Evolutionary conservation across 2,888 invertebrate species (phyloP).

Genomic region (Orchesella flavescens): DNA sequence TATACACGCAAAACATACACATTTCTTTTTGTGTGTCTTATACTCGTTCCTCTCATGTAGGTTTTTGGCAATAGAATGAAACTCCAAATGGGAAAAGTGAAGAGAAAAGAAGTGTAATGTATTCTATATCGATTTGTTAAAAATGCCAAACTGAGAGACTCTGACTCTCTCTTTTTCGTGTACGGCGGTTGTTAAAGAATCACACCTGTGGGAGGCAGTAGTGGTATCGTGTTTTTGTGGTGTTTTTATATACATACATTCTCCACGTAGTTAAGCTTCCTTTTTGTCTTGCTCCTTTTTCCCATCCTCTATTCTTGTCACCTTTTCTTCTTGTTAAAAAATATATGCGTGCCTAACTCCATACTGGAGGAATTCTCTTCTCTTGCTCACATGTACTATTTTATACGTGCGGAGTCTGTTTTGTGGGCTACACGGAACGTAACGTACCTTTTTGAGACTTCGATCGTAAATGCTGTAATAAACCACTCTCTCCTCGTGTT

Average conservation of each 20-base stretch:
- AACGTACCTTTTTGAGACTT: neutral
- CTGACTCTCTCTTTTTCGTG: constrained; percentile 12
- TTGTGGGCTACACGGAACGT: no score
- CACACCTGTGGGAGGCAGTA: constrained; percentile 62
- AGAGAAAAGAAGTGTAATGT: constrained; percentile 38
- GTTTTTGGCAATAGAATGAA: neutral
- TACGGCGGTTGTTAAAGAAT: constrained; percentile 52
- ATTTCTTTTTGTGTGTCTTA: no score
- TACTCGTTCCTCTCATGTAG: neutral
- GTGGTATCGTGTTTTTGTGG: constrained; percentile 41
- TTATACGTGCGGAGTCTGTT: neutral
- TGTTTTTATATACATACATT: neutral
- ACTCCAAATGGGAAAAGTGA: neutral
- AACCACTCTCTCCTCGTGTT: constrained; percentile 16
- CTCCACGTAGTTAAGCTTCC: neutral
- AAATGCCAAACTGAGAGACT: constrained; percentile 47
- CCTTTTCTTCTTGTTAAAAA: constrained; percentile 2
- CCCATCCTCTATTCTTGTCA: constrained; percentile 22
- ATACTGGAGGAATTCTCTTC: neutral
- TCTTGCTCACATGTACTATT: neutral
- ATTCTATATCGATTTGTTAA: constrained; percentile 61
- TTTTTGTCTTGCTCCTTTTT: constrained; percentile 7
- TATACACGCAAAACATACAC: neutral
- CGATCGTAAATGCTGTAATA: constrained; percentile 29
- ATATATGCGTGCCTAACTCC: neutral